Evolutionary conservation across 2,888 invertebrate genomes (phyloP).

Genomic region (Sarcophaga subvicina): DNA sequence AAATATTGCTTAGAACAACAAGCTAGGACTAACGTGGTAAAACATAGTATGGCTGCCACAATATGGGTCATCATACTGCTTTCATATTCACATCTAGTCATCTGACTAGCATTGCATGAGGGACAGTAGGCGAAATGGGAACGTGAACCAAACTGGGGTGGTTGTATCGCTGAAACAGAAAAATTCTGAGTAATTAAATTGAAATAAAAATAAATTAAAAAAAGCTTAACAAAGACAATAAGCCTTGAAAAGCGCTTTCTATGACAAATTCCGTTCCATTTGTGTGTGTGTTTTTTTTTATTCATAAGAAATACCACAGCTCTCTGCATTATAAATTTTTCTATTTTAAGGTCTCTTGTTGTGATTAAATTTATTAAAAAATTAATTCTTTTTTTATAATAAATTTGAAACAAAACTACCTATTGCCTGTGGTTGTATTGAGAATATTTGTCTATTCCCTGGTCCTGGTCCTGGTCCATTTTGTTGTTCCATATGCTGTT

Average conservation of each 20-base stretch:
- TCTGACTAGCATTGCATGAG: slow-evolving; percentile 37
- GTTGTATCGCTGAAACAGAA: slow-evolving; percentile 27
- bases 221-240: neutral
- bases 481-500: slow-evolving; percentile 7
- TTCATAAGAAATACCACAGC: no score
- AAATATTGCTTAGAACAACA: neutral
- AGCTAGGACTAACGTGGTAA: slow-evolving; percentile 57
- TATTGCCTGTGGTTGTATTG: slow-evolving; percentile 43
- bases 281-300: no score
- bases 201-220: neutral
- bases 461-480: neutral
- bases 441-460: slow-evolving; percentile 3
- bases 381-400: neutral
- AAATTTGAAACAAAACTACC: slow-evolving; percentile 17
- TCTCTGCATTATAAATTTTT: no score
- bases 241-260: no score
- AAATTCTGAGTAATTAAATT: neutral
- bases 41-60: slow-evolving; percentile 53
- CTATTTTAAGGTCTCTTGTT: no score
- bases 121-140: slow-evolving; percentile 61
- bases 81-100: slow-evolving; percentile 59
- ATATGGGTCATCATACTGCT: slow-evolving; percentile 63
- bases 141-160: slow-evolving; percentile 57
- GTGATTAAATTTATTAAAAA: no score
- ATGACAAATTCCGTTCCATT: no score